phyloP scores from a whole-genome alignment of 92 coral and sea anemone species.

The Heliopora coerulea region DNA sequence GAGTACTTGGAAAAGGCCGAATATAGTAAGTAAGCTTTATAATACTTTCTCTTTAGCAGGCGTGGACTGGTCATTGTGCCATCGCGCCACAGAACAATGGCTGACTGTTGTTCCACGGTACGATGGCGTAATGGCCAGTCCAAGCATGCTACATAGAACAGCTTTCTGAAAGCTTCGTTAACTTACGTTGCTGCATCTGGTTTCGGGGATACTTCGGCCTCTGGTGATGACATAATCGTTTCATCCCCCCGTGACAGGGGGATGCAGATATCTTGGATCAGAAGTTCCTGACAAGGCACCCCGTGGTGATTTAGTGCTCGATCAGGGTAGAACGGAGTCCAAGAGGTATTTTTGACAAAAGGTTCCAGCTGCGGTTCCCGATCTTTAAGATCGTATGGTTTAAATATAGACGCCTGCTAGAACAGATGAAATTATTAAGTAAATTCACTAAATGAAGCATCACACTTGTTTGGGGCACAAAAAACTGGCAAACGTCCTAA shows the following conservation, averaged over 20 bases:
- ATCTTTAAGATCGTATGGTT: constrained; percentile 21
- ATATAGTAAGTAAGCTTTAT: no score
- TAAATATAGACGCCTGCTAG: constrained; percentile 14
- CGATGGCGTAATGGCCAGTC: no score
- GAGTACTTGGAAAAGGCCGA: no score
- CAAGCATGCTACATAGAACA: no score
- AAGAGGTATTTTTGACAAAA: constrained; percentile 55
- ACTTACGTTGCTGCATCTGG: constrained; percentile 18
- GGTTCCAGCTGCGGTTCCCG: constrained; percentile 5
- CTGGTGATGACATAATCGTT: constrained; percentile 29
- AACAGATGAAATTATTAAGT: not conserved
- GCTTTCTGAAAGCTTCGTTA: no score
- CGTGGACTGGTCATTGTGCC: no score
- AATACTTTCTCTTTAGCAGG: not conserved
- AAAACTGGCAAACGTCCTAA: no score
- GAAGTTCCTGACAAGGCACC: constrained; percentile 56
- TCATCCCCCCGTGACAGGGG: constrained; percentile 62
- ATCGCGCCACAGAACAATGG: no score
- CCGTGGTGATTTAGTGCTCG: constrained; percentile 53
- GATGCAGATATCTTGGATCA: constrained; percentile 61
- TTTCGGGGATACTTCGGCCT: not conserved
- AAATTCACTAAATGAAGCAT: no score
- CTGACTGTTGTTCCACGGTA: no score
- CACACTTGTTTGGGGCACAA: no score
- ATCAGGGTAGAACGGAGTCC: constrained; percentile 62